A percentile compares a stretch with the other conserved stretches of the same genome.
These are phyloP conservation scores for Synanthedon vespiformis DNA, from an alignment of 2,888 invertebrate genomes.

Conservation along the genomic window DNA sequence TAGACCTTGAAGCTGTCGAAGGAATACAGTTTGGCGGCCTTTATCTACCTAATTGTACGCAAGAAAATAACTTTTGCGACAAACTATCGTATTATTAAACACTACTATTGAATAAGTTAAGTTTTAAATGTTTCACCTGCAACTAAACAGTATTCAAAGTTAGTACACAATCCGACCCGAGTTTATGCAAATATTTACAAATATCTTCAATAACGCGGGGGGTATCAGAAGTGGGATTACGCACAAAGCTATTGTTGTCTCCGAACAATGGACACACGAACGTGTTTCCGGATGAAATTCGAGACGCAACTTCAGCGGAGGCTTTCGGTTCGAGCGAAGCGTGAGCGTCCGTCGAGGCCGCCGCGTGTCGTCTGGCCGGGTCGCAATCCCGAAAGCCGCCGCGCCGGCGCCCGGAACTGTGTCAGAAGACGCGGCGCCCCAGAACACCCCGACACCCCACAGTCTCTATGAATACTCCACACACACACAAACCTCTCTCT, in stretches of 20 bases:
- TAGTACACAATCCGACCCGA: slow-evolving; percentile 10
- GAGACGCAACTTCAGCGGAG: slow-evolving; percentile 3
- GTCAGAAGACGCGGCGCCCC: slow-evolving; percentile 55
- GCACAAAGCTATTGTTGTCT: slow-evolving; percentile 41
- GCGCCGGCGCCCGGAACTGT: slow-evolving; percentile 69
- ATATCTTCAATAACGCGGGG: slow-evolving; percentile 31
- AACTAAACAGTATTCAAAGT: neutral
- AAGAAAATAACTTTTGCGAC: neutral
- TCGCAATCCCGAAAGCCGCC: slow-evolving; percentile 29
- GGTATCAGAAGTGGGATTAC: slow-evolving; percentile 38
- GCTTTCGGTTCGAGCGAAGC: slow-evolving; percentile 20
- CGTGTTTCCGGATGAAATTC: slow-evolving; percentile 1
- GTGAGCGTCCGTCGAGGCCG: slow-evolving; percentile 46
- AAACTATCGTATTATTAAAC: neutral
- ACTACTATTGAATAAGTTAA: slow-evolving; percentile 6
- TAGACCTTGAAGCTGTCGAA: slow-evolving; percentile 66
- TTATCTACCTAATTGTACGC: slow-evolving; percentile 12
- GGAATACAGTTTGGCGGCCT: slow-evolving; percentile 67
- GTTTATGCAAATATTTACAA: slow-evolving; percentile 31
- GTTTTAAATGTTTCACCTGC: slow-evolving; percentile 13
- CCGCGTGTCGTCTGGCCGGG: slow-evolving; percentile 64
- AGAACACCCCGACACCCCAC: slow-evolving; percentile 36
- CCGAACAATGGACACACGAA: slow-evolving; percentile 35
- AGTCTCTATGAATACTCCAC: slow-evolving; percentile 36
- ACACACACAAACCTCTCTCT: slow-evolving; percentile 36